phyloP scores from a whole-genome alignment of 2,888 invertebrate genomes.

The Escarpia spicata region DNA sequence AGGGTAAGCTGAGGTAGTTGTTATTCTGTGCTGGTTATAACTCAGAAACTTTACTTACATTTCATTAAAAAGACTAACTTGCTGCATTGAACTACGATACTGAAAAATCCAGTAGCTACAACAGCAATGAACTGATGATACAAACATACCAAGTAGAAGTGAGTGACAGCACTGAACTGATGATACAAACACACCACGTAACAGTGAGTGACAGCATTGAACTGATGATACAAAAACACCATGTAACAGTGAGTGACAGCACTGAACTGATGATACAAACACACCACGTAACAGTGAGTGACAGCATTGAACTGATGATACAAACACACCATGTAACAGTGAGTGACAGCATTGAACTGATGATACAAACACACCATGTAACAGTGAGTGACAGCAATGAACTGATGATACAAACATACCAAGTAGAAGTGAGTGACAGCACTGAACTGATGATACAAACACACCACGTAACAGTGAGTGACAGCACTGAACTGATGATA shows the following conservation, averaged over 20 bases:
- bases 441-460: not conserved
- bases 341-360: not conserved
- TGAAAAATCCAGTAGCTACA: too few relatives aligned
- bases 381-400: not conserved
- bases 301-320: not conserved
- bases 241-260: too few relatives aligned
- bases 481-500: not conserved
- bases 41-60: not conserved
- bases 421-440: not conserved
- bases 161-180: too few relatives aligned
- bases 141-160: too few relatives aligned
- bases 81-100: not conserved
- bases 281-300: too few relatives aligned
- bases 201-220: too few relatives aligned
- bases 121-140: too few relatives aligned
- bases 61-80: not conserved
- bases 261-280: too few relatives aligned
- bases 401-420: not conserved
- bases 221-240: too few relatives aligned
- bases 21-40: not conserved
- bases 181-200: too few relatives aligned
- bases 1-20: not conserved
- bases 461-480: not conserved
- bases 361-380: not conserved
- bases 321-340: not conserved